Evolutionary conservation across 30 jellyfish, hydroid and myxozoan species (phyloP).

Genomic region (Hydra vulgaris): DNA sequence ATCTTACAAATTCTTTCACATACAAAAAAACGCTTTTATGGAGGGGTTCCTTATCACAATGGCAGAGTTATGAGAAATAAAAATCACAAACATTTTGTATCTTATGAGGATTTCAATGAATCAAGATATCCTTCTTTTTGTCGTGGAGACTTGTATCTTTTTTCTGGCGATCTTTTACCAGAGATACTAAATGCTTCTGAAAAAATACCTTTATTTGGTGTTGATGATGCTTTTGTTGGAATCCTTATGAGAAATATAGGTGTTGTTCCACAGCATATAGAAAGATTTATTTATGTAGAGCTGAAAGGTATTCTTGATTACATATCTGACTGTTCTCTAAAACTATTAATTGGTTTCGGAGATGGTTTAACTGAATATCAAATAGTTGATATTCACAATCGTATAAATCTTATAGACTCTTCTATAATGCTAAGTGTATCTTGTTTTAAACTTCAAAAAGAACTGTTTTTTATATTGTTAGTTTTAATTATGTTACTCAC

Average conservation of each 20-base stretch:
- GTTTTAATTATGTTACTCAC: neutral
- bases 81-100: constrained; percentile 14
- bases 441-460: neutral
- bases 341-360: constrained; percentile 54
- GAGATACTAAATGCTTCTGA: constrained; percentile 3
- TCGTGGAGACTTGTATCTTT: constrained; percentile 13
- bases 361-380: constrained; percentile 49
- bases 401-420: constrained; percentile 27
- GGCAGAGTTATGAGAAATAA: constrained; percentile 8
- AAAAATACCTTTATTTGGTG: constrained; percentile 21
- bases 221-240: constrained; percentile 90
- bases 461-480: neutral
- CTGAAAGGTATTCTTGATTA: constrained; percentile 36
- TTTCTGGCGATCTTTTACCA: constrained; percentile 19
- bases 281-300: constrained; percentile 31
- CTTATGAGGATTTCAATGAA: constrained; percentile 2
- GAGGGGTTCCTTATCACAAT: neutral
- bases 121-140: constrained; percentile 15
- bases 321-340: constrained; percentile 45
- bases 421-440: neutral
- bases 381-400: constrained; percentile 32
- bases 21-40: neutral
- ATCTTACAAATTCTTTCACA: neutral
- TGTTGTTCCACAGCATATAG: constrained; percentile 30
- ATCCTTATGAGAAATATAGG: constrained; percentile 48